A percentile compares a stretch with the other conserved stretches of the same genome.
Evolutionary conservation across 1,140 invertebrate genomes (phyloP).

Genomic region (Coenobita brevimanus): DNA sequence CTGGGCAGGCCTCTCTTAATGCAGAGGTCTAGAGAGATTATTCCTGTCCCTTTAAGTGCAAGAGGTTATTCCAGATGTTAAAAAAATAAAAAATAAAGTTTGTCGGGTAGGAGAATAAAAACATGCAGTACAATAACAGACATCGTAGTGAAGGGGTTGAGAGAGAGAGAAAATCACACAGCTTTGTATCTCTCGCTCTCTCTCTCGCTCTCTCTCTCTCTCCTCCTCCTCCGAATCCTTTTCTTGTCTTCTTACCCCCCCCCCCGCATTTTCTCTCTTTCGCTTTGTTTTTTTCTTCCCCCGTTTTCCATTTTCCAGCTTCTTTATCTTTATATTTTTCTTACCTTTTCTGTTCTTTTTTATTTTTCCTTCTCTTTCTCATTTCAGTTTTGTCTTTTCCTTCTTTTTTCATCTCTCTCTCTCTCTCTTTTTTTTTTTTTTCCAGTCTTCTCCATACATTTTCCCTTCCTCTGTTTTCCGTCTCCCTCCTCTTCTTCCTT

Average conservation of each 20-base stretch:
- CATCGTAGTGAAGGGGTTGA: no score
- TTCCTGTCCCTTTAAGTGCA: no score
- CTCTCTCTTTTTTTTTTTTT: not conserved
- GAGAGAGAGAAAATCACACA: no score
- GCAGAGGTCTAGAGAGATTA: no score
- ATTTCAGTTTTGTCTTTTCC: not conserved
- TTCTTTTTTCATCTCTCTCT: not conserved
- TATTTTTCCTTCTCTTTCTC: not conserved
- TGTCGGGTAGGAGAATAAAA: no score
- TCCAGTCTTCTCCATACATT: not conserved
- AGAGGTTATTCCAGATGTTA: no score
- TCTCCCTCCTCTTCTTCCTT: not conserved
- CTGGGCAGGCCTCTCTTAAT: no score
- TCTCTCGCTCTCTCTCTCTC: not conserved
- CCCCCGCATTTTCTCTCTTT: not conserved
- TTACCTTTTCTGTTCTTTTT: not conserved
- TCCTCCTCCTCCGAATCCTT: not conserved
- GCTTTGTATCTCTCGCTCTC: no score
- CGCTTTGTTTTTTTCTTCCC: not conserved
- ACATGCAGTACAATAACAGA: no score
- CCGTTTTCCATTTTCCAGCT: not conserved
- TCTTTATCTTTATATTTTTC: not conserved
- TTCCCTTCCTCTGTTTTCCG: not conserved
- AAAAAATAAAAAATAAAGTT: no score
- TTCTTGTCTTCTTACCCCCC: not conserved